These are phyloP conservation scores for Drosophila cardini DNA, from an alignment of 1,140 invertebrate species.

Conservation along the genomic window DNA sequence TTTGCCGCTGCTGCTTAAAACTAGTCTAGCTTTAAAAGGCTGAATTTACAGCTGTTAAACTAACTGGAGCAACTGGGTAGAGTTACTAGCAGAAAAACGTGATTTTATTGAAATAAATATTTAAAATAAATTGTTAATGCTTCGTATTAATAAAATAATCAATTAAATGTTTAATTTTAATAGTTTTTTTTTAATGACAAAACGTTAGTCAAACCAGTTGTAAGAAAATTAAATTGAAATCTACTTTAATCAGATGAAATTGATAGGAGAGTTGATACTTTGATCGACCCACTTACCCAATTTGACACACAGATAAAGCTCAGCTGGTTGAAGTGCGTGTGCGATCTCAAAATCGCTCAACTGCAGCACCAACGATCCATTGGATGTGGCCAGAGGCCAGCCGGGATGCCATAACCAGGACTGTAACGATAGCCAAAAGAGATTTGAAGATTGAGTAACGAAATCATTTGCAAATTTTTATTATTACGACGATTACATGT, in stretches of 20 bases:
- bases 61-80: not conserved
- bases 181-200: too few relatives aligned
- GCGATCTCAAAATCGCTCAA: slow-evolving; percentile 79
- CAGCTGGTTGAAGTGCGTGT: slow-evolving; percentile 71
- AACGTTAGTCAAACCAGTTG: too few relatives aligned
- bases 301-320: slow-evolving; percentile 84
- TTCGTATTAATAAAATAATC: too few relatives aligned
- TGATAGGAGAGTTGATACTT: not conserved
- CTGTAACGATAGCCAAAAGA: slow-evolving; percentile 56
- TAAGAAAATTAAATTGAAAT: too few relatives aligned
- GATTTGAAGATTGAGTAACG: slow-evolving; percentile 78
- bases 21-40: not conserved
- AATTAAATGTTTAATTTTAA: too few relatives aligned
- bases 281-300: slow-evolving; percentile 76
- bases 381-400: slow-evolving; percentile 81
- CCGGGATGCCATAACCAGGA: slow-evolving; percentile 82
- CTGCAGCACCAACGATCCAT: slow-evolving; percentile 80
- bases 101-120: too few relatives aligned
- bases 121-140: too few relatives aligned
- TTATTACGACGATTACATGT: slow-evolving; percentile 81
- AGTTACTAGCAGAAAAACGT: not conserved
- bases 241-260: too few relatives aligned
- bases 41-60: not conserved
- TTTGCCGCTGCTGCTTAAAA: not conserved
- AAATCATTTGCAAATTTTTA: slow-evolving; percentile 82